Evolutionary conservation across 1,140 invertebrate species (phyloP).

Genomic region (Anoplolepis gracilipes): DNA sequence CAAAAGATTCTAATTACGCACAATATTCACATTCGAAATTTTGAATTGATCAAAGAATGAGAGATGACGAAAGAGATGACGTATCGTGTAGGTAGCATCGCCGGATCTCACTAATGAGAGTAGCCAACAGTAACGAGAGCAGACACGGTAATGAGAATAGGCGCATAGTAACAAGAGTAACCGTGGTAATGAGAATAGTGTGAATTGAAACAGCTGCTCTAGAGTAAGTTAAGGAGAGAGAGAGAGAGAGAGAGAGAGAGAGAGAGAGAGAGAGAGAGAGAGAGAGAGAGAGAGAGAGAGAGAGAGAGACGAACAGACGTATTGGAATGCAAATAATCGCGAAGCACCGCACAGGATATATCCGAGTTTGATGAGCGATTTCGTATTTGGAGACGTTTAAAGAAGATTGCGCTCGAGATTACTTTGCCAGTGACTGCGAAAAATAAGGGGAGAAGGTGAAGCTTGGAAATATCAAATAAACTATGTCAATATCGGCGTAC

Average conservation of each 20-base stretch:
- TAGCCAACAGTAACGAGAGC: constrained; percentile 26
- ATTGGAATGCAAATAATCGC: constrained; percentile 31
- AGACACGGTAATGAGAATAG: constrained; percentile 28
- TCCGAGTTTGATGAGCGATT: constrained; percentile 31
- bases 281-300: background rate
- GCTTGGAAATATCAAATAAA: constrained; percentile 52
- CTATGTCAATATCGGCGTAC: constrained; percentile 46
- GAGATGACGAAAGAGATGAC: background rate
- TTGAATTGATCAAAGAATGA: background rate
- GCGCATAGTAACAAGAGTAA: background rate
- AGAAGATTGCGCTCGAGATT: background rate
- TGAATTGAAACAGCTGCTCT: background rate
- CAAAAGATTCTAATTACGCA: background rate
- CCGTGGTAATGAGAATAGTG: constrained; percentile 8
- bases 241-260: background rate
- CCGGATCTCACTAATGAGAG: constrained; percentile 7
- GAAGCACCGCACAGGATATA: background rate
- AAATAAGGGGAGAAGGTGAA: constrained; percentile 15
- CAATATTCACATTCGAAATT: constrained; percentile 3
- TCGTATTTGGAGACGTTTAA: constrained; percentile 29
- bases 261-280: background rate
- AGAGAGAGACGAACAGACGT: background rate
- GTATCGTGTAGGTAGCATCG: background rate
- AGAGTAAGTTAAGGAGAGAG: background rate
- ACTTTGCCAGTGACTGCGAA: constrained; percentile 33